A percentile compares a stretch with the other conserved stretches of the same genome.
These are phyloP conservation scores for Deroptyus accipitrinus DNA, from an alignment of 2,113 vertebrate genomes.

Conservation along the genomic window DNA sequence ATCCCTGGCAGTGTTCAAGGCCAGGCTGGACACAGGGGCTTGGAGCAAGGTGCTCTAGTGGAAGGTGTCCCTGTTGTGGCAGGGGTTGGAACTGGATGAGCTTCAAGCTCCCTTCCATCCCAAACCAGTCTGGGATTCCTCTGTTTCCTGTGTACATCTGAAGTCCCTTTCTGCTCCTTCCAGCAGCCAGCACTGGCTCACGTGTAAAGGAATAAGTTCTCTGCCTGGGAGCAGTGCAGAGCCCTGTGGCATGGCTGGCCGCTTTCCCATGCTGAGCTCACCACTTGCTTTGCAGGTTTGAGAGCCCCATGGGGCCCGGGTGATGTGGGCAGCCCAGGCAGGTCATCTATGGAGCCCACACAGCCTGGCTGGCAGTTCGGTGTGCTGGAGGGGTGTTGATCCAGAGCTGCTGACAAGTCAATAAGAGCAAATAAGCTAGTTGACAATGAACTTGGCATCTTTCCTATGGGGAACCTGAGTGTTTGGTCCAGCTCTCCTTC, in stretches of 20 bases:
- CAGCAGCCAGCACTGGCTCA: background rate
- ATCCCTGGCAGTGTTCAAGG: background rate
- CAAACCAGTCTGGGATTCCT: background rate
- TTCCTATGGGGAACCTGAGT: background rate
- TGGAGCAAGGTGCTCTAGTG: background rate
- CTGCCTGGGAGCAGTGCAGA: background rate
- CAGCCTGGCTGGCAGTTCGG: background rate
- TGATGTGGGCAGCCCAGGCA: slow-evolving; percentile 37
- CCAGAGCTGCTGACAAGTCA: background rate
- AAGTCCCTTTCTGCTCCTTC: background rate
- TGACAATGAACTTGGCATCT: background rate
- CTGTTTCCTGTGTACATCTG: too few species aligned
- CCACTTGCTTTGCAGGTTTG: slow-evolving; percentile 73
- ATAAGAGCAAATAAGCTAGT: background rate
- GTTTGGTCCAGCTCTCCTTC: background rate
- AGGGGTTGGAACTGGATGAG: background rate
- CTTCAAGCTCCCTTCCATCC: background rate
- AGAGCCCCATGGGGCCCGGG: slow-evolving; percentile 58
- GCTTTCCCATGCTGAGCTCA: slow-evolving; percentile 68
- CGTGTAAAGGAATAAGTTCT: background rate
- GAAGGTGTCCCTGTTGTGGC: background rate
- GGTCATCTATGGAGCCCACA: background rate
- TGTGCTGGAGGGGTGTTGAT: background rate
- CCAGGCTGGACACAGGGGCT: background rate
- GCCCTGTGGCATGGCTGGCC: slow-evolving; percentile 84